Evolutionary conservation across 2,113 vertebrate genomes (phyloP).

Genomic region (Platysternon megacephalum): DNA sequence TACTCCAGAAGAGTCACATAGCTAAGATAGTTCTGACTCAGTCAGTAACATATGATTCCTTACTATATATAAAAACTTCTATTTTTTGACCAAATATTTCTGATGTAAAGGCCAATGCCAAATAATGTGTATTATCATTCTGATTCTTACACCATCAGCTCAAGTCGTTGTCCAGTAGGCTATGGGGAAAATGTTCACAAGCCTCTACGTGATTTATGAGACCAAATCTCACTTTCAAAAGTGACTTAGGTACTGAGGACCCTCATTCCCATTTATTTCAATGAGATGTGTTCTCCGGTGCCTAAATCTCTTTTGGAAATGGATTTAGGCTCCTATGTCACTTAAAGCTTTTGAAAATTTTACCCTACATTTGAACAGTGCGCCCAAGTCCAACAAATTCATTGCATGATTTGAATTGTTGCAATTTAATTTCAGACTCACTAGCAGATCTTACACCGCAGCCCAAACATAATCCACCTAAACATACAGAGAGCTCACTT

Average conservation of each 20-base stretch:
- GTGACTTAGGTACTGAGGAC: background rate
- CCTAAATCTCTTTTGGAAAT: background rate
- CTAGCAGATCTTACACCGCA: background rate
- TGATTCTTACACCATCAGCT: background rate
- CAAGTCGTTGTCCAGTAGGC: background rate
- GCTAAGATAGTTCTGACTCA: accelerated
- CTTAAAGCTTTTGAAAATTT: background rate
- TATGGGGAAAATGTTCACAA: background rate
- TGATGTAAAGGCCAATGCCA: background rate
- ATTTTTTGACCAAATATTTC: background rate
- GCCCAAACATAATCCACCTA: background rate
- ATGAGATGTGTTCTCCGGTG: background rate
- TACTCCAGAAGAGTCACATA: background rate
- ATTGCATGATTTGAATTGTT: background rate
- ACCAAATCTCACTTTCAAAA: background rate
- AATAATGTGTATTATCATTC: background rate
- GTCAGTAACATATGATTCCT: background rate
- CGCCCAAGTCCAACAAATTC: background rate
- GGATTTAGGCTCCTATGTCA: accelerated
- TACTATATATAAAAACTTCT: background rate
- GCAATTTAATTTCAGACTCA: background rate
- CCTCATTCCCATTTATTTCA: background rate
- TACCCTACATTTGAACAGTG: background rate
- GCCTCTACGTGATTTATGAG: background rate
- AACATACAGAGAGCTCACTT: background rate